These are phyloP conservation scores for Melangyna quadrimaculata DNA, from an alignment of 2,888 invertebrate species.

Conservation along the genomic window DNA sequence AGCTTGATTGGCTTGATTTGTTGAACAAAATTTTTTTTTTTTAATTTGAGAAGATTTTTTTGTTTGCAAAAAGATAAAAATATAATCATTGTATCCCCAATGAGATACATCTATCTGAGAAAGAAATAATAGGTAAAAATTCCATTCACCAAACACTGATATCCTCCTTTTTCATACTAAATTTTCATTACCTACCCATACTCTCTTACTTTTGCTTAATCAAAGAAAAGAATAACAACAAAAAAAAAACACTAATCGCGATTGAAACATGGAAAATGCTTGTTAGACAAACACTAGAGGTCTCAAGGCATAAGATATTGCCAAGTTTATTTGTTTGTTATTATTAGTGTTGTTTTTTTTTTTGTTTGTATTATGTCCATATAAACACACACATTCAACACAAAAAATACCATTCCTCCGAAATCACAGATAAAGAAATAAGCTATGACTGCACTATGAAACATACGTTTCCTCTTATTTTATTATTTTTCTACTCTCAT, in stretches of 20 bases:
- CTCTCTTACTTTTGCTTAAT: constrained; percentile 23
- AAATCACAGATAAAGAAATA: constrained; percentile 71
- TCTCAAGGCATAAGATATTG: constrained; percentile 34
- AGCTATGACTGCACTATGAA: constrained; percentile 60
- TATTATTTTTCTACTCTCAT: constrained; percentile 14
- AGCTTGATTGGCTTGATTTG: too few relatives aligned
- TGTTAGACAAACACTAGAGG: constrained; percentile 60
- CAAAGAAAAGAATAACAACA: background rate
- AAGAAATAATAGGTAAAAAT: constrained; percentile 9
- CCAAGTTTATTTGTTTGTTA: constrained; percentile 70
- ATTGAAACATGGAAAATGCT: constrained; percentile 69
- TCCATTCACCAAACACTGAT: constrained; percentile 9
- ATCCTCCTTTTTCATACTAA: constrained; percentile 5
- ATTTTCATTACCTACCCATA: constrained; percentile 62
- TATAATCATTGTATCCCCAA: background rate
- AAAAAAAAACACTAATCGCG: constrained; percentile 49
- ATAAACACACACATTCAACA: background rate
- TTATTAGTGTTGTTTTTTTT: constrained; percentile 53
- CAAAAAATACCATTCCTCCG: constrained; percentile 36
- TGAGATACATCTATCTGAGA: background rate
- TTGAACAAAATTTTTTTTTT: too few relatives aligned
- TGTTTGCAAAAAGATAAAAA: background rate
- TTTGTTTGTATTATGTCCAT: background rate
- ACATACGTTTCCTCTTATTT: constrained; percentile 32
- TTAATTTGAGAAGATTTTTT: background rate